A percentile compares a stretch with the other conserved stretches of the same genome.
These are phyloP conservation scores for Psammodynastes pulverulentus DNA, from an alignment of 2,113 vertebrate species.

Conservation along the genomic window DNA sequence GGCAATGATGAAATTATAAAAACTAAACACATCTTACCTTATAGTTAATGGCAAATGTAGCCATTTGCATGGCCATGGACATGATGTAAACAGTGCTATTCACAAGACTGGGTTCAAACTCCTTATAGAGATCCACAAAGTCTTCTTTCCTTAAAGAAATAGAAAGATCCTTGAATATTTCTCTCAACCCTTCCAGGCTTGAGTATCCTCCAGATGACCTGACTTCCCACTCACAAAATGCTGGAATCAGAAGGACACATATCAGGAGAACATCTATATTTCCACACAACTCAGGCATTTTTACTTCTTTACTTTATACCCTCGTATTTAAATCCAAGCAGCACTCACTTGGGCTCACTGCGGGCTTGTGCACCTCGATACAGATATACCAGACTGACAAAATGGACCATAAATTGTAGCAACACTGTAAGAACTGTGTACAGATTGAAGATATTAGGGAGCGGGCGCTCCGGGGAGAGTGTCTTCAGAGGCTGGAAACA, in stretches of 20 bases:
- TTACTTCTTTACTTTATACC: not conserved
- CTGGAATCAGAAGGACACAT: not conserved
- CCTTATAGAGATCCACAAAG: constrained; percentile 92
- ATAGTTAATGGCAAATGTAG: constrained; percentile 97
- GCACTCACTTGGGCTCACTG: constrained; percentile 79
- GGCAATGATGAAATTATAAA: not conserved
- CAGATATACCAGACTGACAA: constrained; percentile 88
- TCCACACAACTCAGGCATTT: not conserved
- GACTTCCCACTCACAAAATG: not conserved
- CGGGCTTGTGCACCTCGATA: constrained; percentile 85
- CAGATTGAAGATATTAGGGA: constrained; percentile 96
- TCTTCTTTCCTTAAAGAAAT: constrained; percentile 71
- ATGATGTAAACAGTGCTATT: constrained; percentile 98
- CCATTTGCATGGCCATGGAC: constrained; percentile 98
- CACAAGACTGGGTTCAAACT: constrained; percentile 93
- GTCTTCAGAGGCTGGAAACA: constrained; percentile 86
- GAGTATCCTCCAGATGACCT: not conserved
- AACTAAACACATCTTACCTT: constrained; percentile 72
- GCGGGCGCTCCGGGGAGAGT: constrained; percentile 87
- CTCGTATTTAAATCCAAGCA: not conserved
- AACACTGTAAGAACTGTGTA: constrained; percentile 94
- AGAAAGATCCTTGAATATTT: not conserved
- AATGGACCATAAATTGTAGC: constrained; percentile 92
- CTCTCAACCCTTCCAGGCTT: not conserved
- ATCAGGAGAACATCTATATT: not conserved